These are phyloP conservation scores for Ophiothrix spiculata DNA, from an alignment of 35 echinoderm and acorn worm species.

Conservation along the genomic window DNA sequence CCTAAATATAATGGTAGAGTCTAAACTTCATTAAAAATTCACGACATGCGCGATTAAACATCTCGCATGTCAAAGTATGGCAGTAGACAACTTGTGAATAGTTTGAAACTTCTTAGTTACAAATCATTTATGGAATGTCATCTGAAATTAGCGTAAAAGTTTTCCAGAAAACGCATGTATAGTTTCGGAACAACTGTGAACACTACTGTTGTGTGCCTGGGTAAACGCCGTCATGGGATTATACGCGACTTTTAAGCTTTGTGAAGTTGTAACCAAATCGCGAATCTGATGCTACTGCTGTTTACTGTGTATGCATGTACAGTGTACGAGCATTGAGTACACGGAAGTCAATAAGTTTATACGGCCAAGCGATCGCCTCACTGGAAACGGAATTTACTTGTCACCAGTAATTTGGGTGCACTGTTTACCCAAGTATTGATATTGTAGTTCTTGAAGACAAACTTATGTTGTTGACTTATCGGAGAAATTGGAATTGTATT, in stretches of 20 bases:
- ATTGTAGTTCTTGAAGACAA: background rate
- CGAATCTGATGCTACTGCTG: background rate
- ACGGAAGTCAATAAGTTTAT: constrained; percentile 15
- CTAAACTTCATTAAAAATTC: constrained; percentile 1
- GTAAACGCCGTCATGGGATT: background rate
- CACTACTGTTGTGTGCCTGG: background rate
- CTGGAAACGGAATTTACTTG: too few species aligned
- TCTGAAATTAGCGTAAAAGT: constrained; percentile 4
- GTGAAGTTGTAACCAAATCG: background rate
- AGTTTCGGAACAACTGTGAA: background rate
- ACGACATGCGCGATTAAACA: background rate
- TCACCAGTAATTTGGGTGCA: too few species aligned
- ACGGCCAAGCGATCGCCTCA: background rate
- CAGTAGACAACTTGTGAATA: background rate
- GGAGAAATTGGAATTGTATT: too few species aligned
- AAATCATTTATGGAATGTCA: constrained; percentile 1
- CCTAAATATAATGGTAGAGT: background rate
- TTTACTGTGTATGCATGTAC: background rate
- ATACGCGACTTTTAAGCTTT: background rate
- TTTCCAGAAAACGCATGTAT: background rate
- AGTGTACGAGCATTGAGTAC: background rate
- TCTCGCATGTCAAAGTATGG: background rate
- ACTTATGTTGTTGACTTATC: background rate
- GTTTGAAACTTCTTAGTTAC: background rate
- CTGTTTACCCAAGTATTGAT: too few species aligned